phyloP scores from a whole-genome alignment of 2,888 invertebrate species.

The Thysanoteuthis rhombus region DNA sequence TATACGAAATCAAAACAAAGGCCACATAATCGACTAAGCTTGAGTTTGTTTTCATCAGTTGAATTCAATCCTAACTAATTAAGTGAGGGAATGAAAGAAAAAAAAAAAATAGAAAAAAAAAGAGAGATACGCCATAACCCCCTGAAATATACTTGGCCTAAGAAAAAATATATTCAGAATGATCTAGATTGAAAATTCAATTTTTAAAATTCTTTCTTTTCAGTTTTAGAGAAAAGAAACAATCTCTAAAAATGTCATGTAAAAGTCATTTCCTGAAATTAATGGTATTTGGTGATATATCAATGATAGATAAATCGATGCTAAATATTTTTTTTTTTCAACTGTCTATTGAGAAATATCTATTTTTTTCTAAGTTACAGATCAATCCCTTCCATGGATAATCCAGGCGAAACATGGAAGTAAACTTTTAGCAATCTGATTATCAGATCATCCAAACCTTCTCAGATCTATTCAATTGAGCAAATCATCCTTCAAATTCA shows the following conservation, averaged over 20 bases:
- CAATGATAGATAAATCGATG: not conserved
- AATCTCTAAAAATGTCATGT: no score
- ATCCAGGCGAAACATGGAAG: no score
- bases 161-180: not conserved
- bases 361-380: no score
- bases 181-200: not conserved
- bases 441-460: no score
- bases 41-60: not conserved
- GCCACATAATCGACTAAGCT: conserved; percentile 20
- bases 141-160: not conserved
- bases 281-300: not conserved
- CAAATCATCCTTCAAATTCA: no score
- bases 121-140: not conserved
- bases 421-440: no score
- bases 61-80: not conserved
- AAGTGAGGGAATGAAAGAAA: not conserved
- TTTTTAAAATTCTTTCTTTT: not conserved
- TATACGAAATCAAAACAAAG: conserved; percentile 31
- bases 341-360: not conserved
- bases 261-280: no score
- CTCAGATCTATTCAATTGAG: no score
- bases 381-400: not conserved
- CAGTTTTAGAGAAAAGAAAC: not conserved
- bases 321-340: not conserved
- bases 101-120: not conserved